Evolutionary conservation across 2,797 vertebrate genomes (phyloP), one percentile per base, ranked within the genome.

Genomic region (Enteromius afrohamiltoni): DNA sequence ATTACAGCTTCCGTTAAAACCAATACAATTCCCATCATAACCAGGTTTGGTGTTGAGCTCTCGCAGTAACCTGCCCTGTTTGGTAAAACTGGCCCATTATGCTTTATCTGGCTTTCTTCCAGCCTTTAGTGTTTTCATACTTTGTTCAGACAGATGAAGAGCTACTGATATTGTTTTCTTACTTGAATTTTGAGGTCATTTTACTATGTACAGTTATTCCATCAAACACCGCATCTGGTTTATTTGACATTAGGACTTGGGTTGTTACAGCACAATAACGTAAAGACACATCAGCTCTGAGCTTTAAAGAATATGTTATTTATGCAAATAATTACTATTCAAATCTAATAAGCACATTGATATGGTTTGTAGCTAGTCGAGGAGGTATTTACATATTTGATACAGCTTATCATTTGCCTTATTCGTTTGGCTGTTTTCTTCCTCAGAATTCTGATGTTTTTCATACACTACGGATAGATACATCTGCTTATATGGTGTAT

Each of bases 201-300:
- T 84, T 83, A 83, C 71, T 90, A 89, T 95, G 94, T 95, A 95
- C 92, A 94, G 92, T 92, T 93, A 91, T 85, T 90, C 89, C 88
- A 91, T 86, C 16, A 34, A 74, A 90, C 84, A 80, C 90, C 88
- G 86, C 88, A 88, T 81, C 77, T 70, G 83, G 77, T 90, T 91
- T 86, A 64, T 84, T 85, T 86, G 53, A 73, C 64, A 81, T 77
- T 67, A 83, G 71, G 67, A 71, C 53, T 84, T 85, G 78, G 79
- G 71, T 88, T 85, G 85, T 73, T 17, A 84, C 80, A 86, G 89
- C 87, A 85, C 76, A 85, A 82, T 84, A 83, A 83, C 85, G 51
- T 84, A 86, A 87, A 87, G 84, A 89, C 88, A 88, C 85, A 87
- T 81, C 92, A 81, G 90, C 90, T 91, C 87, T 92, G 87, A 93